These are phyloP conservation scores for Venustaconcha ellipsiformis DNA, from an alignment of 1,140 invertebrate species.

Conservation along the genomic window DNA sequence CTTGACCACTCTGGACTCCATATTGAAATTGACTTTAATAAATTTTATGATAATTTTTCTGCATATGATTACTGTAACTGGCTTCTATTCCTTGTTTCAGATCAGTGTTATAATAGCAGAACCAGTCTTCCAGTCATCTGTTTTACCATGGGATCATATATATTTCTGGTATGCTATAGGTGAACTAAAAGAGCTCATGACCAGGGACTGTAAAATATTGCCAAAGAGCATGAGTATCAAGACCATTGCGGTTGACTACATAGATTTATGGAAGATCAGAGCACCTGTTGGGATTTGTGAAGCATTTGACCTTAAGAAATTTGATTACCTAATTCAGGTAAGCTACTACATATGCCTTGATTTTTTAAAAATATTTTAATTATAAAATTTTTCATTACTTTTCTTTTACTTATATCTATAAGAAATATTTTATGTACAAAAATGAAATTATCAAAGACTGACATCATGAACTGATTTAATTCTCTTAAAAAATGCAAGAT, in stretches of 20 bases:
- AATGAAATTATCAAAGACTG: too few species aligned
- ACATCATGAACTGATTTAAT: too few species aligned
- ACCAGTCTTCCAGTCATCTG: constrained; percentile 84
- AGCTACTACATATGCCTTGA: constrained; percentile 22
- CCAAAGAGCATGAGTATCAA: constrained; percentile 75
- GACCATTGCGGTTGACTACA: constrained; percentile 86
- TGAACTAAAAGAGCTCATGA: constrained; percentile 39
- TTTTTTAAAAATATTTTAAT: background rate
- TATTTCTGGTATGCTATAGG: constrained; percentile 77
- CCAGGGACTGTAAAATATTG: constrained; percentile 70
- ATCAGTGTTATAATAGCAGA: constrained; percentile 85
- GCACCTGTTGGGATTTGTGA: constrained; percentile 83
- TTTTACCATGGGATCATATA: constrained; percentile 93
- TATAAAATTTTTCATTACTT: background rate
- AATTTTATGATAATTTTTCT: too few species aligned
- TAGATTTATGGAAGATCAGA: constrained; percentile 93
- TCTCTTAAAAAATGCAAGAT: too few species aligned
- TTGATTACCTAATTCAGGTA: constrained; percentile 91
- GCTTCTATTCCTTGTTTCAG: constrained; percentile 42
- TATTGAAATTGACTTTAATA: too few species aligned
- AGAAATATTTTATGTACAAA: too few species aligned
- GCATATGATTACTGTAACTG: too few species aligned
- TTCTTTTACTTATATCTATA: too few species aligned
- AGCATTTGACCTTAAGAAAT: constrained; percentile 86
- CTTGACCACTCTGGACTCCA: too few species aligned